These are phyloP conservation scores for Aegithalos caudatus DNA, from an alignment of 2,113 vertebrate genomes.

Conservation along the genomic window DNA sequence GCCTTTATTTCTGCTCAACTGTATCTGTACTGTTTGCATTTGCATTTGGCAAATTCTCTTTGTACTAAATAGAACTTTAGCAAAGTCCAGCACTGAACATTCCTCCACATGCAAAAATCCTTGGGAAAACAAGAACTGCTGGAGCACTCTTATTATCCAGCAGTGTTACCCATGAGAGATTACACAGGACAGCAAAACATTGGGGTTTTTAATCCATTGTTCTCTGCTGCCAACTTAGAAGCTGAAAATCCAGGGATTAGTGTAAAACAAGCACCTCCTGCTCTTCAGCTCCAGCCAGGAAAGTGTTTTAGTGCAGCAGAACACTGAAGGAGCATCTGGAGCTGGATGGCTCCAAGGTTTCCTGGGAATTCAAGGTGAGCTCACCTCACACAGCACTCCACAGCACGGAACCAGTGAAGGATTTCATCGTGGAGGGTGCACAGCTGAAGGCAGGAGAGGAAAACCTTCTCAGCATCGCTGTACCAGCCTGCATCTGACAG, in stretches of 20 bases:
- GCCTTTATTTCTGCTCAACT: background rate
- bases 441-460: slow-evolving; percentile 95
- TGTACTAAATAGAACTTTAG: background rate
- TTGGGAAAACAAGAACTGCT: background rate
- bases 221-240: background rate
- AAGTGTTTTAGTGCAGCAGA: background rate
- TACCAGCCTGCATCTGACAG: slow-evolving; percentile 98
- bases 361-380: background rate
- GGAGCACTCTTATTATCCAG: background rate
- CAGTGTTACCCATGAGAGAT: accelerated
- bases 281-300: background rate
- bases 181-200: background rate
- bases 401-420: slow-evolving; percentile 93
- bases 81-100: background rate
- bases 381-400: slow-evolving; percentile 97
- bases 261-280: background rate
- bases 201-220: background rate
- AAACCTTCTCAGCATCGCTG: slow-evolving; percentile 96
- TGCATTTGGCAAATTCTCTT: background rate
- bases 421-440: slow-evolving; percentile 95
- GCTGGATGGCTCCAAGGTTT: background rate
- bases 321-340: background rate
- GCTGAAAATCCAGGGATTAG: background rate
- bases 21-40: background rate
- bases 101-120: background rate